phyloP scores from a whole-genome alignment of 1,140 invertebrate species.

The Teleopsis dalmanni region DNA sequence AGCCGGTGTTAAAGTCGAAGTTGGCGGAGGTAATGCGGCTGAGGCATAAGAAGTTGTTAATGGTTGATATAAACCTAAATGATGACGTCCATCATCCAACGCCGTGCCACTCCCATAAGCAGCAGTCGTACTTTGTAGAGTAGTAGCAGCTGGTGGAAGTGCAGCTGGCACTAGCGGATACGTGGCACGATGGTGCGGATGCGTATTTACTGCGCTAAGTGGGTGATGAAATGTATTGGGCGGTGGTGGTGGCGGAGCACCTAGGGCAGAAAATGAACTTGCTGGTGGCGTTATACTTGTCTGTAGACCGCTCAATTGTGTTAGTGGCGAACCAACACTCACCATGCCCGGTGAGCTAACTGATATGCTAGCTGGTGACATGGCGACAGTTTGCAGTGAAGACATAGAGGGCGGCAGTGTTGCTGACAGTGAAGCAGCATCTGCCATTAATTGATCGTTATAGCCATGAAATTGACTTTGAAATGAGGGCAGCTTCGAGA shows the following conservation, averaged over 20 bases:
- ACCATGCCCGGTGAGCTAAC: constrained; percentile 44
- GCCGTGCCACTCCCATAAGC: constrained; percentile 3
- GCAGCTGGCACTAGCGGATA: too few relatives aligned
- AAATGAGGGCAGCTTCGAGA: constrained; percentile 68
- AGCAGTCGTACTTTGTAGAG: constrained; percentile 11
- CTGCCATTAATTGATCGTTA: constrained; percentile 48
- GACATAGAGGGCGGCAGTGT: constrained; percentile 47
- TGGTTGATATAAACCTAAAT: constrained; percentile 14
- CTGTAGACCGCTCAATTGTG: constrained; percentile 35
- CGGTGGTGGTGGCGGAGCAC: constrained; percentile 44
- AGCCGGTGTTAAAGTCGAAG: neutral
- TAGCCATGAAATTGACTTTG: constrained; percentile 73
- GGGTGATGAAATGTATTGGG: constrained; percentile 38
- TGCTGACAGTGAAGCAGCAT: constrained; percentile 41
- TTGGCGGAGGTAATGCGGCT: constrained; percentile 51
- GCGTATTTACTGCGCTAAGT: neutral
- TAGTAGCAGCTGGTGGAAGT: constrained; percentile 20
- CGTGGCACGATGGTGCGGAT: constrained; percentile 30
- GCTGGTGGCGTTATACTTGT: constrained; percentile 51
- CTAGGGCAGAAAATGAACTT: constrained; percentile 57
- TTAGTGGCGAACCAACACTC: constrained; percentile 37
- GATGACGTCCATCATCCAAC: constrained; percentile 17
- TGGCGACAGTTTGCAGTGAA: constrained; percentile 51
- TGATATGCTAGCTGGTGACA: constrained; percentile 48
- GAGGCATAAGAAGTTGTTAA: constrained; percentile 46